A percentile compares a stretch with the other conserved stretches of the same genome.
Evolutionary conservation across 2,888 invertebrate genomes (phyloP).

Genomic region (Acanthococcus lagerstroemiae): DNA sequence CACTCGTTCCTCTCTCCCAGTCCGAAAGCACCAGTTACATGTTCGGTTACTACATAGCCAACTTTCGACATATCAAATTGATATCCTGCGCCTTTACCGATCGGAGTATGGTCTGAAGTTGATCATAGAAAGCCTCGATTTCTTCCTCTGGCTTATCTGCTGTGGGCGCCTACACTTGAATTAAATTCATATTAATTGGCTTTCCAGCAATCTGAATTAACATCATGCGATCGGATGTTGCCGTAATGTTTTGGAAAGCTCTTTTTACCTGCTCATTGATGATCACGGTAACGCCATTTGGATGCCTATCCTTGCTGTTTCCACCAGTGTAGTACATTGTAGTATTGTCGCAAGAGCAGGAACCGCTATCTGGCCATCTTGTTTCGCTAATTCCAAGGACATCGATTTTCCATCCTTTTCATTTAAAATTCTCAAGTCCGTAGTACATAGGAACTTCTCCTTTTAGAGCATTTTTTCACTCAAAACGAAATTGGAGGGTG

Average conservation of each 20-base stretch:
- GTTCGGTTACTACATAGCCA: background rate
- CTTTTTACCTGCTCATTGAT: background rate
- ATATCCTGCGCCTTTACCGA: background rate
- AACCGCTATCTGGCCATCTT: too few relatives aligned
- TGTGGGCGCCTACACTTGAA: background rate
- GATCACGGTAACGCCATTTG: background rate
- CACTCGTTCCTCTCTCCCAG: too few relatives aligned
- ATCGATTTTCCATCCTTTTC: too few relatives aligned
- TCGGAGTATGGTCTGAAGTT: background rate
- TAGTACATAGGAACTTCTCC: too few relatives aligned
- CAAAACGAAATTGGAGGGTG: too few relatives aligned
- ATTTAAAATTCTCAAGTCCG: too few relatives aligned
- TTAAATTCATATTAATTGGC: background rate
- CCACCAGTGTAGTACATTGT: constrained; percentile 2
- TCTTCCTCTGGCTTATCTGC: too few relatives aligned
- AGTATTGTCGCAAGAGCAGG: background rate
- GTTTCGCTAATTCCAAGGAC: too few relatives aligned
- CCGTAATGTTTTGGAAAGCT: background rate
- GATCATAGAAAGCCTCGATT: background rate
- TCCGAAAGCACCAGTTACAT: too few relatives aligned
- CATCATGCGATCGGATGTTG: background rate
- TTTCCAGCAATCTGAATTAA: background rate
- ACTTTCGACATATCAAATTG: background rate
- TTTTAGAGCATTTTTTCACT: too few relatives aligned
- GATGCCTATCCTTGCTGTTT: constrained; percentile 6